Conservation (phyloP, 2,888 invertebrate species). For the Phytoseiulus persimilis region DNA sequence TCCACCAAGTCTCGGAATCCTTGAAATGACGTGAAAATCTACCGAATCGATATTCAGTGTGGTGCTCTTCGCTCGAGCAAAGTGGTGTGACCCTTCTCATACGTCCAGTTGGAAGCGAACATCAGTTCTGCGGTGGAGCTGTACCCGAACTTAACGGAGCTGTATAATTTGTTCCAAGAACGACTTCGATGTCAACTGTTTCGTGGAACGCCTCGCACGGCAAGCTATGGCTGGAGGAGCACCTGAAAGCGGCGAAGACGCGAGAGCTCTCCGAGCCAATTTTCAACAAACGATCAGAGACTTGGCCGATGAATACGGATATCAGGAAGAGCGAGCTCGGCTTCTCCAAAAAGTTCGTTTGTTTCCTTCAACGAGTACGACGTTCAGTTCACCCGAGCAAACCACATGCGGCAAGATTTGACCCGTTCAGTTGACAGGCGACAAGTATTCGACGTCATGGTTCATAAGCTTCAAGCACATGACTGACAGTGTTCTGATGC, state of each 20-base stretch:
- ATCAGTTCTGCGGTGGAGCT: not conserved
- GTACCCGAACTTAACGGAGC: no score
- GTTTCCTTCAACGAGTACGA: not conserved
- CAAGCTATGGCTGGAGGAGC: slow-evolving; percentile 16
- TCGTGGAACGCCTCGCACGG: slow-evolving; percentile 19
- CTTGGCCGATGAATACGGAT: not conserved
- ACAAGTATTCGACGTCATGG: not conserved
- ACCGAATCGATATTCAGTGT: not conserved
- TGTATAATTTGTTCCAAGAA: not conserved
- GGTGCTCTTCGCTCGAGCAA: no score
- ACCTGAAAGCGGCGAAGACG: not conserved
- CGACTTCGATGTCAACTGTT: slow-evolving; percentile 24
- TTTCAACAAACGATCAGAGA: slow-evolving; percentile 5
- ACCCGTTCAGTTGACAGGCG: no score
- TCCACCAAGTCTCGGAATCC: not conserved
- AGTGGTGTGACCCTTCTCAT: no score
- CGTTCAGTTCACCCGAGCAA: not conserved
- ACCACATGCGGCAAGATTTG: not conserved
- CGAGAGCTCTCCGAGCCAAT: not conserved
- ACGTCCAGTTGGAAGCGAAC: not conserved
- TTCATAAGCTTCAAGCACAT: not conserved
- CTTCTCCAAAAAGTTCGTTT: not conserved
- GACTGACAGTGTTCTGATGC: not conserved
- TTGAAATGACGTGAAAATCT: not conserved
- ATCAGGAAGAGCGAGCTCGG: not conserved